These are phyloP conservation scores for Jaculus jaculus DNA, from an alignment of 2,113 vertebrate species.

Conservation along the genomic window DNA sequence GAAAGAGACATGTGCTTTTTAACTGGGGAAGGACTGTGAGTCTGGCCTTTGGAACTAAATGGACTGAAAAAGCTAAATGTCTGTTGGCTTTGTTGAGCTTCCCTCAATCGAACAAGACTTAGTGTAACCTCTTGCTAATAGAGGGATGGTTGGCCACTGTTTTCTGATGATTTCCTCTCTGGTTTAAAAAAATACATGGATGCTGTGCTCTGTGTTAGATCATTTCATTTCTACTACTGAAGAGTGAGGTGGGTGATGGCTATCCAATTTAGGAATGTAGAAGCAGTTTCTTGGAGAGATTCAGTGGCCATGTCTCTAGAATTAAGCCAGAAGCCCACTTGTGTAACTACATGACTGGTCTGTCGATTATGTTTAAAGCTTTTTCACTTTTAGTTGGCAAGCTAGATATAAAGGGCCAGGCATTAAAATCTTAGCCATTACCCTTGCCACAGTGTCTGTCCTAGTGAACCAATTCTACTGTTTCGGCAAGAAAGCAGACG, in stretches of 20 bases:
- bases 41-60: conserved; percentile 28
- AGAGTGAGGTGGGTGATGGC: neutral
- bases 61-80: neutral
- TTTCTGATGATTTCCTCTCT: neutral
- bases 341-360: neutral
- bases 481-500: neutral
- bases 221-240: conserved; percentile 1
- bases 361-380: conserved; percentile 17
- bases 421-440: conserved; percentile 30
- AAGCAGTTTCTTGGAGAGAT: conserved; percentile 2
- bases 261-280: neutral
- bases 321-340: conserved; percentile 33
- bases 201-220: neutral
- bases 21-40: neutral
- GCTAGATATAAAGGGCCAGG: neutral
- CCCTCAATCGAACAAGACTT: neutral
- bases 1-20: conserved; percentile 17
- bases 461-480: neutral
- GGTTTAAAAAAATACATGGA: neutral
- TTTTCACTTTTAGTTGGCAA: neutral
- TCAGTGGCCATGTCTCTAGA: neutral
- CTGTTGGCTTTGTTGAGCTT: neutral
- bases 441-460: neutral
- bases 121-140: neutral
- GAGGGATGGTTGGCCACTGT: neutral